Conservation (phyloP, 2,888 invertebrate species). For the Elegia similella region DNA sequence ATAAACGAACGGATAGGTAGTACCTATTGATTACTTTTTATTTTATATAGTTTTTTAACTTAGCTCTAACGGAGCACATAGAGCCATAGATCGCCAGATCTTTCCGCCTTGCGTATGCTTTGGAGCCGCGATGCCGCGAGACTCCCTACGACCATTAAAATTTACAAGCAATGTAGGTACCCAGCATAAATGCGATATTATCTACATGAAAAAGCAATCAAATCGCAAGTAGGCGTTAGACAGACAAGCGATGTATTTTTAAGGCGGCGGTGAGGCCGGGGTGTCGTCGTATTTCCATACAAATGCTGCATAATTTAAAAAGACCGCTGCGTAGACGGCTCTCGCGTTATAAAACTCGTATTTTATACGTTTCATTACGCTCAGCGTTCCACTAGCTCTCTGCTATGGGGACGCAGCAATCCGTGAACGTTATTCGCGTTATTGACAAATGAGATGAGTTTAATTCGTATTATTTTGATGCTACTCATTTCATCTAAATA, state of each 20-base stretch:
- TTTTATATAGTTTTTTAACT: no score
- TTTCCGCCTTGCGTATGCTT: neutral
- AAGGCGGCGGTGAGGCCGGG: constrained; percentile 56
- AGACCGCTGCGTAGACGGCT: constrained; percentile 50
- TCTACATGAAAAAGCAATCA: constrained; percentile 79
- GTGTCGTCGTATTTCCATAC: constrained; percentile 73
- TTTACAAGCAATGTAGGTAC: constrained; percentile 24
- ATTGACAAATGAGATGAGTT: neutral
- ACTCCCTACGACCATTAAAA: constrained; percentile 19
- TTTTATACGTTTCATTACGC: constrained; percentile 56
- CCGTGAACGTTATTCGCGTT: constrained; percentile 15
- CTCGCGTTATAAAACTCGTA: constrained; percentile 56
- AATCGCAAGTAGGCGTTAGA: constrained; percentile 65
- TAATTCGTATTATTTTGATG: neutral
- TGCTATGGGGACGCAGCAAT: constrained; percentile 15
- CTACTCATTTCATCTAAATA: no score
- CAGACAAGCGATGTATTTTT: constrained; percentile 71
- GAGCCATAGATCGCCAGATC: no score
- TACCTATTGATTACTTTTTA: no score
- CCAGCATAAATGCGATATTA: constrained; percentile 41
- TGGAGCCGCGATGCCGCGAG: neutral
- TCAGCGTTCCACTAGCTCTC: constrained; percentile 27
- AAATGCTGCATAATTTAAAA: constrained; percentile 80
- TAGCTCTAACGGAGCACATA: no score
- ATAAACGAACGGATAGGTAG: no score